Conservation (phyloP, 2,888 invertebrate species). For the Arge pagana region DNA sequence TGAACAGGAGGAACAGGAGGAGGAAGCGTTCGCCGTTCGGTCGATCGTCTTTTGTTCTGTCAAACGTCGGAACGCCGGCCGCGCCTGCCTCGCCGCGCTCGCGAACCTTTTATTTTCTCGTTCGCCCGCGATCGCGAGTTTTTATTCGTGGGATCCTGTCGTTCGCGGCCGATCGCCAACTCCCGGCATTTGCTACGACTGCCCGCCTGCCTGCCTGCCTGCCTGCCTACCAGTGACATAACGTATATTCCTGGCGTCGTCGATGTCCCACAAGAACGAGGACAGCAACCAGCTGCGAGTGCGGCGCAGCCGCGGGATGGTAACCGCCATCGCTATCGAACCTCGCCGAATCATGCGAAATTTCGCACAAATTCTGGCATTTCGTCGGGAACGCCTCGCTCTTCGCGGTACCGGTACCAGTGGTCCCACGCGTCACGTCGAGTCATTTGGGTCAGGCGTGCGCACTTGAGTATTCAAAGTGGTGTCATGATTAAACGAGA, state of each 20-base stretch:
- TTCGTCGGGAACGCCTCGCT: too few relatives aligned
- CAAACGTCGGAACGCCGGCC: slow-evolving; percentile 54
- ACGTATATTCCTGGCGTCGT: slow-evolving; percentile 22
- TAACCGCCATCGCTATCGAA: slow-evolving; percentile 31
- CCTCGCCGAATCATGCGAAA: slow-evolving; percentile 19
- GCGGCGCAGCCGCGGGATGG: too few relatives aligned
- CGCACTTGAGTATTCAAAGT: too few relatives aligned
- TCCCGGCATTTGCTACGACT: slow-evolving; percentile 1
- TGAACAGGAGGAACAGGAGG: slow-evolving; percentile 28
- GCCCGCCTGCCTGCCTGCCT: slow-evolving; percentile 4
- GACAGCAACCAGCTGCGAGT: slow-evolving; percentile 24
- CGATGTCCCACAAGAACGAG: slow-evolving; percentile 28
- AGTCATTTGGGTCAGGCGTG: too few relatives aligned
- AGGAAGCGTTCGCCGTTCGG: slow-evolving; percentile 31
- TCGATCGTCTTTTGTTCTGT: slow-evolving; percentile 57
- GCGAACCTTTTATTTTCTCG: not conserved
- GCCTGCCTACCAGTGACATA: slow-evolving; percentile 9
- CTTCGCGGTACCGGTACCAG: too few relatives aligned
- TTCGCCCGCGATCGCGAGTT: slow-evolving; percentile 19
- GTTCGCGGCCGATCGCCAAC: not conserved
- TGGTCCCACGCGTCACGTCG: too few relatives aligned
- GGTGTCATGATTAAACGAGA: too few relatives aligned
- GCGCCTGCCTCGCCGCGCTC: slow-evolving; percentile 36
- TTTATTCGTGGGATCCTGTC: slow-evolving; percentile 20
- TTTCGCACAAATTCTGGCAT: too few relatives aligned